Conservation (phyloP, 2,797 vertebrate species). For the Clarias laeviceps region DNA sequence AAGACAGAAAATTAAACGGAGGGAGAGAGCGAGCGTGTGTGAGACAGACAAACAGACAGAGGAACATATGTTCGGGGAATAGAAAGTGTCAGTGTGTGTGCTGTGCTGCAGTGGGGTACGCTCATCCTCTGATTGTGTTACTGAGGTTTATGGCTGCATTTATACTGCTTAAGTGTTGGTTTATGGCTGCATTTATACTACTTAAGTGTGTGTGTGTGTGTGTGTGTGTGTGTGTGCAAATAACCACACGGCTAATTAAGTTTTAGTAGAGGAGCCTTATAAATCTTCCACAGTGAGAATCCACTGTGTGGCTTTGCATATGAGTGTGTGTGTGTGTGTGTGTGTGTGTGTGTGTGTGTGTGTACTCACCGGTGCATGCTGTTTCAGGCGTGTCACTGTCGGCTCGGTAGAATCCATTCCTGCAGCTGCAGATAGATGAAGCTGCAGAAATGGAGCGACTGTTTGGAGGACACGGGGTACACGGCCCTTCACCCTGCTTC, state of each 20-base stretch:
- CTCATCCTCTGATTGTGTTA: conserved; percentile 17
- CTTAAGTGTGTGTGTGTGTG: conserved; percentile 1
- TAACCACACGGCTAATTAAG: conserved; percentile 25
- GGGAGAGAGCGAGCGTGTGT: not conserved
- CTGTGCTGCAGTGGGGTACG: not conserved
- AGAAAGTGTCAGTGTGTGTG: conserved; percentile 1
- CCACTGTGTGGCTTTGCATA: not conserved
- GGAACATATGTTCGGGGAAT: conserved; percentile 2
- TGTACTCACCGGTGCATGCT: conserved; percentile 87
- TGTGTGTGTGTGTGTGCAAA: not conserved
- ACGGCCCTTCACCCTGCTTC: conserved; percentile 89
- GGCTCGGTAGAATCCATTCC: conserved; percentile 87
- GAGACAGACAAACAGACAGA: not conserved
- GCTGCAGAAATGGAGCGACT: conserved; percentile 87
- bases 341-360: conserved; percentile 19
- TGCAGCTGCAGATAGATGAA: conserved; percentile 86
- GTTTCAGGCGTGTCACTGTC: conserved; percentile 87
- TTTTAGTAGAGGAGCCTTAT: conserved; percentile 21
- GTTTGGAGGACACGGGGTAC: conserved; percentile 87
- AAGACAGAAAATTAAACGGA: not conserved
- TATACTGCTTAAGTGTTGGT: conserved; percentile 11
- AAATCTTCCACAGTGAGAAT: conserved; percentile 22
- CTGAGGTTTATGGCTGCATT: conserved; percentile 28
- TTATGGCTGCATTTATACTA: conserved; percentile 25
- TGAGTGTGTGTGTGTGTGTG: conserved; percentile 18